Conservation (phyloP, 2,888 invertebrate species). For the Bombyx huttoni region DNA sequence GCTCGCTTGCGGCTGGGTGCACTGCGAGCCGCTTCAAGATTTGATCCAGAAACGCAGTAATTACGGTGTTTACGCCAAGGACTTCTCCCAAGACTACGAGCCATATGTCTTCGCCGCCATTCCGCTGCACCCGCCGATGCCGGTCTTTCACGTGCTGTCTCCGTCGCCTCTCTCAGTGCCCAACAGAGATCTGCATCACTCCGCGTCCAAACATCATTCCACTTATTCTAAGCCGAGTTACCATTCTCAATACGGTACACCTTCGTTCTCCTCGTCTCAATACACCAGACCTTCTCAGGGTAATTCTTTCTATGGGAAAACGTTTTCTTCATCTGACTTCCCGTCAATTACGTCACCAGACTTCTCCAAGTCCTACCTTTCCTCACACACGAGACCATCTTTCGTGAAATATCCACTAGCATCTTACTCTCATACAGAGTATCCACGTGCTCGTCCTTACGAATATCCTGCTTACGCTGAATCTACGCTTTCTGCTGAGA, state of each 20-base stretch:
- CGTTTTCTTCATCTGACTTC: not conserved
- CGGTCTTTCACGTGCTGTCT: slow-evolving; percentile 36
- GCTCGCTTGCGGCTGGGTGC: slow-evolving; percentile 17
- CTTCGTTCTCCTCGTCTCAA: not conserved
- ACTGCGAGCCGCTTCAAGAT: slow-evolving; percentile 19
- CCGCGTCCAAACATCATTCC: slow-evolving; percentile 18
- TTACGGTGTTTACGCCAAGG: slow-evolving; percentile 25
- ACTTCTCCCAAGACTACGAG: slow-evolving; percentile 31
- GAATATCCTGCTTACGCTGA: slow-evolving; percentile 5
- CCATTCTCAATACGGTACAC: not conserved
- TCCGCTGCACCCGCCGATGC: slow-evolving; percentile 44
- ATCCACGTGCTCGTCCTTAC: slow-evolving; percentile 8
- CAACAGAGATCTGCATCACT: slow-evolving; percentile 12
- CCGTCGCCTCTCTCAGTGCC: slow-evolving; percentile 14
- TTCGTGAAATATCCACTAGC: not conserved
- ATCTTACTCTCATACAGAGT: not conserved
- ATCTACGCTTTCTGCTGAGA: not conserved
- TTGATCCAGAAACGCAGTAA: slow-evolving; percentile 25
- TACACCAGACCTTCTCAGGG: slow-evolving; percentile 1
- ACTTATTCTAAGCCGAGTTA: slow-evolving; percentile 12
- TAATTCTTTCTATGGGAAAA: not conserved
- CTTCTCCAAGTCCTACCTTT: not conserved
- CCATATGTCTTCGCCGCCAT: slow-evolving; percentile 43
- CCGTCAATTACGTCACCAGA: not conserved
- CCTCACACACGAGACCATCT: not conserved